Evolutionary conservation across 2,888 invertebrate species (phyloP).

Genomic region (Pandemis cinnamomeana): DNA sequence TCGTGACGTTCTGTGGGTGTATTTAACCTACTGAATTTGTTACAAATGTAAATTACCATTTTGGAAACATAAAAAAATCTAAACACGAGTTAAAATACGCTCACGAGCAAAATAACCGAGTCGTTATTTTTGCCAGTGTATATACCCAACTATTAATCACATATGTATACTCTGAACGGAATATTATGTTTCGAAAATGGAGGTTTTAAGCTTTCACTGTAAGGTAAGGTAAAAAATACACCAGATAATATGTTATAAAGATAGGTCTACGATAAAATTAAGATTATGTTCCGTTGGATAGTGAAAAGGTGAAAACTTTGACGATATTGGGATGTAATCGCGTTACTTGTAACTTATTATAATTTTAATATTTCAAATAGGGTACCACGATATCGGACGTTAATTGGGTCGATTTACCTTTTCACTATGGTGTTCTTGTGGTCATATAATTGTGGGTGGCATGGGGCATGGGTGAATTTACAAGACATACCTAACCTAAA

Average conservation of each 20-base stretch:
- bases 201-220: conserved; percentile 71
- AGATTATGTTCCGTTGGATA: conserved; percentile 10
- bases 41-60: conserved; percentile 43
- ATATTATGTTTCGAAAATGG: conserved; percentile 63
- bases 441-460: neutral
- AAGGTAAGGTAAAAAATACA: conserved; percentile 79
- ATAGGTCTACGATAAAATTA: conserved; percentile 47
- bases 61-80: conserved; percentile 48
- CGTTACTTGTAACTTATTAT: neutral
- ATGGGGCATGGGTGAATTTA: neutral
- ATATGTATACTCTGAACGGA: neutral
- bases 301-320: conserved; percentile 12
- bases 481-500: no score
- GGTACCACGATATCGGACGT: neutral
- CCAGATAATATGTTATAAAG: conserved; percentile 68
- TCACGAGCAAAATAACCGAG: neutral
- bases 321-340: neutral
- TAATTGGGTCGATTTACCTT: conserved; percentile 5
- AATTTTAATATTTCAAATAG: no score
- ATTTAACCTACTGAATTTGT: conserved; percentile 33
- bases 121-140: no score
- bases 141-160: neutral
- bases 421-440: conserved; percentile 1
- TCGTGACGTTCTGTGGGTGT: conserved; percentile 36
- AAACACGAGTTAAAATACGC: neutral